Conservation (phyloP, 2,888 invertebrate genomes). For the Loripinus fragilis region DNA sequence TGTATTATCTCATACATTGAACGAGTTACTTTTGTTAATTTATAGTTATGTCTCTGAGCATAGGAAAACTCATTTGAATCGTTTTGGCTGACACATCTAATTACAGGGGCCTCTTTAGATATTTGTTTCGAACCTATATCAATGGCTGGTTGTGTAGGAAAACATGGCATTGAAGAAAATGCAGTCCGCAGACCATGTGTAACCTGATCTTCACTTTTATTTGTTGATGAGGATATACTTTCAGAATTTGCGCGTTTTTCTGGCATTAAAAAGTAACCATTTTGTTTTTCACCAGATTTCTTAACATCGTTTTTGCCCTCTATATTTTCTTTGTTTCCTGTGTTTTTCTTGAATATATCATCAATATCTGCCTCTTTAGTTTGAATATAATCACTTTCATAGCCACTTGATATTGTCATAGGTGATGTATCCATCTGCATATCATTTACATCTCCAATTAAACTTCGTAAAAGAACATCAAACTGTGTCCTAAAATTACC, state of each 20-base stretch:
- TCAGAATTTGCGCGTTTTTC: constrained; percentile 45
- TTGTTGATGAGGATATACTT: constrained; percentile 11
- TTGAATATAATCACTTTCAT: constrained; percentile 70
- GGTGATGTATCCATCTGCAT: constrained; percentile 62
- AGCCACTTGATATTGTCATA: constrained; percentile 70
- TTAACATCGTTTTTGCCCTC: constrained; percentile 21
- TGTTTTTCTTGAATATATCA: constrained; percentile 50
- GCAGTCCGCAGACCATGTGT: constrained; percentile 6
- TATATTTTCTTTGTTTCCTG: constrained; percentile 31
- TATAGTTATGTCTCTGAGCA: constrained; percentile 67
- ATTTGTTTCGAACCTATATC: constrained; percentile 19
- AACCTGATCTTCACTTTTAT: neutral
- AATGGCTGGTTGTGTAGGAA: constrained; percentile 43
- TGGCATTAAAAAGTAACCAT: constrained; percentile 59
- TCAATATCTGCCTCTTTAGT: constrained; percentile 57
- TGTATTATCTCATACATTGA: constrained; percentile 72
- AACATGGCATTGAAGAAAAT: constrained; percentile 51
- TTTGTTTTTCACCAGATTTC: constrained; percentile 34
- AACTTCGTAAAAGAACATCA: constrained; percentile 53
- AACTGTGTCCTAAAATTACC: constrained; percentile 45
- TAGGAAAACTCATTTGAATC: constrained; percentile 60
- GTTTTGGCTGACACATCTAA: constrained; percentile 27
- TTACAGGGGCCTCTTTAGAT: constrained; percentile 32
- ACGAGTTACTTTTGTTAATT: constrained; percentile 68
- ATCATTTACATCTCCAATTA: constrained; percentile 55